These are phyloP conservation scores for Drosophila jambulina DNA, from an alignment of 1,140 invertebrate species.

Conservation along the genomic window DNA sequence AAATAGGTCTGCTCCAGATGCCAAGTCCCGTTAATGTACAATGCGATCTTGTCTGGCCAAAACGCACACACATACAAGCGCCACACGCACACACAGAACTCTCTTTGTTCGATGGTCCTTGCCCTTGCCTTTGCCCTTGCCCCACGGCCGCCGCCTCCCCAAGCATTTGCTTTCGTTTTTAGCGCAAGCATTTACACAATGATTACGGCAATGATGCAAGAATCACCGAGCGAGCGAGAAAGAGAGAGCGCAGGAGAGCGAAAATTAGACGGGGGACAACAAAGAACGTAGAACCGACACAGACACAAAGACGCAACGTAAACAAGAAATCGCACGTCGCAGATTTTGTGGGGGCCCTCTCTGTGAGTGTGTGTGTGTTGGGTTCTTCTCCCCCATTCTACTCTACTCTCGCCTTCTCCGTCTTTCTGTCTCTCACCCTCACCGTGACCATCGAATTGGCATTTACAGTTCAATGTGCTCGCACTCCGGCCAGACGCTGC, in stretches of 20 bases:
- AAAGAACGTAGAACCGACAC: slow-evolving; percentile 36
- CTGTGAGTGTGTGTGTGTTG: not conserved
- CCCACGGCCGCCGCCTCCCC: slow-evolving; percentile 25
- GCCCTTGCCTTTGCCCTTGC: slow-evolving; percentile 61
- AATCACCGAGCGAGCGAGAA: slow-evolving; percentile 50
- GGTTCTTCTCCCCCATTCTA: slow-evolving; percentile 23
- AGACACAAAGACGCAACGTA: slow-evolving; percentile 51
- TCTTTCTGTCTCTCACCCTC: slow-evolving; percentile 45
- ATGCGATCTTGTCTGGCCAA: slow-evolving; percentile 52
- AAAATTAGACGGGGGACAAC: slow-evolving; percentile 56
- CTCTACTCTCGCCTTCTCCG: not conserved
- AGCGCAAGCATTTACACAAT: slow-evolving; percentile 71
- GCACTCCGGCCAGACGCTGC: slow-evolving; percentile 66
- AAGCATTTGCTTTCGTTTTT: slow-evolving; percentile 72
- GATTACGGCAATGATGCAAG: slow-evolving; percentile 79
- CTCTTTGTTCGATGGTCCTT: slow-evolving; percentile 76
- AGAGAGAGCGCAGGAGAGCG: slow-evolving; percentile 9
- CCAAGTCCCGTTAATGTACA: slow-evolving; percentile 43
- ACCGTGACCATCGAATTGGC: slow-evolving; percentile 81
- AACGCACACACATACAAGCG: not conserved
- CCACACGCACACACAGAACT: slow-evolving; percentile 21
- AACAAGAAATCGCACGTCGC: slow-evolving; percentile 74
- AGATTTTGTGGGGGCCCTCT: slow-evolving; percentile 22
- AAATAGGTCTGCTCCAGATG: slow-evolving; percentile 28
- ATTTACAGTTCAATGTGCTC: slow-evolving; percentile 83